A percentile compares a stretch with the other conserved stretches of the same genome.
These are phyloP conservation scores for Tetranychus cinnabarinus DNA, from an alignment of 1,140 invertebrate species.

Conservation along the genomic window DNA sequence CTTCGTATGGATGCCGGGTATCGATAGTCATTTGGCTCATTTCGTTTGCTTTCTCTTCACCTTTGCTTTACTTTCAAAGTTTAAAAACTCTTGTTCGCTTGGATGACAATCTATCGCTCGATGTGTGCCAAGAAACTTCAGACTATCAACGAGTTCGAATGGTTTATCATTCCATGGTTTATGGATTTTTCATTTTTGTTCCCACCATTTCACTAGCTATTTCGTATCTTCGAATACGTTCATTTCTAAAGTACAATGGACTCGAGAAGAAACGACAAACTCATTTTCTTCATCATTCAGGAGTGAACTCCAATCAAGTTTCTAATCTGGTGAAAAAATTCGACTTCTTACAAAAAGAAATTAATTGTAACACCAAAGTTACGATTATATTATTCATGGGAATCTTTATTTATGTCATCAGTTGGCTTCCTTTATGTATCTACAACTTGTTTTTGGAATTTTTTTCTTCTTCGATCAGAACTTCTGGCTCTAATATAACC, in stretches of 20 bases:
- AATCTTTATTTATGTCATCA: conserved; percentile 18
- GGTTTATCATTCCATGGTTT: conserved; percentile 23
- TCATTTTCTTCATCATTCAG: neutral
- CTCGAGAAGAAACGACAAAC: conserved; percentile 17
- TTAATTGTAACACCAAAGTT: conserved; percentile 27
- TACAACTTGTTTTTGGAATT: conserved; percentile 27
- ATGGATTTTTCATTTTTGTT: conserved; percentile 26
- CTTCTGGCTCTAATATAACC: conserved; percentile 15
- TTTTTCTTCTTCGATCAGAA: conserved; percentile 13
- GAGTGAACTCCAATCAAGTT: neutral
- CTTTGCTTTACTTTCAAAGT: conserved; percentile 24
- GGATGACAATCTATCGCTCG: conserved; percentile 18
- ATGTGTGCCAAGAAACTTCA: conserved; percentile 24
- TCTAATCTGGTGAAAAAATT: conserved; percentile 11
- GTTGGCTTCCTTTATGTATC: conserved; percentile 29
- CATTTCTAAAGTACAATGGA: conserved; percentile 27
- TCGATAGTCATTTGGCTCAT: conserved; percentile 25
- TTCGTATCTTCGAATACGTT: conserved; percentile 22
- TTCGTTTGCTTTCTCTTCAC: conserved; percentile 26
- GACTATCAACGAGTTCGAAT: conserved; percentile 12
- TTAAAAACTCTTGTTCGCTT: conserved; percentile 18
- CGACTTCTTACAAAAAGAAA: conserved; percentile 15
- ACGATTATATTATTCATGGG: conserved; percentile 20
- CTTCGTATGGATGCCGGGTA: neutral
- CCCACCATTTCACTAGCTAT: conserved; percentile 30